Conservation (phyloP, 2,888 invertebrate genomes). For the Drosophila prostipennis region DNA sequence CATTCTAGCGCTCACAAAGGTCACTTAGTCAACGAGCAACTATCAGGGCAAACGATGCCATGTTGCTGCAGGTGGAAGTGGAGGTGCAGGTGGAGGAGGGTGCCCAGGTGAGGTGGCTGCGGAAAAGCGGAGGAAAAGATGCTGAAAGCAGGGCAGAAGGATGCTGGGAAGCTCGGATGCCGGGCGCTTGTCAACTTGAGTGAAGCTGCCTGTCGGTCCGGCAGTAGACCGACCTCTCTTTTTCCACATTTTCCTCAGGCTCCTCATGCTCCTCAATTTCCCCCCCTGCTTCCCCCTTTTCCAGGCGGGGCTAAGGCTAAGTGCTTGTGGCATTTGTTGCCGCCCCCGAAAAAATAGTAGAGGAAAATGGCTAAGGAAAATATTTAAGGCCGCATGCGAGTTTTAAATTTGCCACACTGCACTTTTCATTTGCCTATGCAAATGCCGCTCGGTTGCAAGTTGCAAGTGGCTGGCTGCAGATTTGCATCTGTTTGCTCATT, state of each 20-base stretch:
- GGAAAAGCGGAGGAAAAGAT: constrained; percentile 20
- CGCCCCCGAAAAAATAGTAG: constrained; percentile 32
- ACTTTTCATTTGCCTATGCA: constrained; percentile 50
- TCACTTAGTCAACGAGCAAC: constrained; percentile 70
- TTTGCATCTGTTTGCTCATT: constrained; percentile 57
- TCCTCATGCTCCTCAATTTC: not conserved
- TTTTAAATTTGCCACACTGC: constrained; percentile 39
- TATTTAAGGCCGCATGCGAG: constrained; percentile 46
- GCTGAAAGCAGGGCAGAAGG: constrained; percentile 29
- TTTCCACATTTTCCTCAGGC: constrained; percentile 1
- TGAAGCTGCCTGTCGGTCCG: constrained; percentile 50
- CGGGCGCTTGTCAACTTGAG: constrained; percentile 66
- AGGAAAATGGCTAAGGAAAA: constrained; percentile 11
- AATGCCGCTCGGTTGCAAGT: constrained; percentile 33
- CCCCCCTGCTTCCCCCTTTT: not conserved
- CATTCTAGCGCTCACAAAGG: constrained; percentile 69
- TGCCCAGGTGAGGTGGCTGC: constrained; percentile 3
- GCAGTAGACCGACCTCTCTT: constrained; percentile 14
- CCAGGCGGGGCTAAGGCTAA: constrained; percentile 50
- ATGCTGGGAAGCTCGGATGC: constrained; percentile 22
- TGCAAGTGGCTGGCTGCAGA: constrained; percentile 13
- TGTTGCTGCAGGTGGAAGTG: constrained; percentile 25
- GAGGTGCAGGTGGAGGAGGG: constrained; percentile 10
- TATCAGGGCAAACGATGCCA: constrained; percentile 52
- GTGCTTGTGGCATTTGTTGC: constrained; percentile 55